Evolutionary conservation across 2,113 vertebrate genomes (phyloP).

Genomic region (Syngnathus scovelli): DNA sequence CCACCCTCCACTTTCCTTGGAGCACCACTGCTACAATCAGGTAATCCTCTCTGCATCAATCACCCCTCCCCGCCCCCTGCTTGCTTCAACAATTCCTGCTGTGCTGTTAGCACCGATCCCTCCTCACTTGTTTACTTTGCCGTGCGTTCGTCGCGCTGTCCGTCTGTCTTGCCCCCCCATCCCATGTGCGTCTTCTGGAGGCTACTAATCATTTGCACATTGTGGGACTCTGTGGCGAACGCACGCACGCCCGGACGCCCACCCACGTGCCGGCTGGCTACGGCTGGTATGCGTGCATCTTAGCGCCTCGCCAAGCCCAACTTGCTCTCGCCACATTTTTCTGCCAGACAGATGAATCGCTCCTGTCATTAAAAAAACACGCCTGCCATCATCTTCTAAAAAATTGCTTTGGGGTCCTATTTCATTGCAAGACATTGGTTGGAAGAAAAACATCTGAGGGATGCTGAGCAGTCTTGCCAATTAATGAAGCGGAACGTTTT

Average conservation of each 20-base stretch:
- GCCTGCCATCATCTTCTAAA: conserved; percentile 8
- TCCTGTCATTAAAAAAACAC: conserved; percentile 46
- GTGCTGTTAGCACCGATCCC: conserved; percentile 24
- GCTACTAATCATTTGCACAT: conserved; percentile 64
- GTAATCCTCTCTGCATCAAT: conserved; percentile 14
- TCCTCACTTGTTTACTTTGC: conserved; percentile 28
- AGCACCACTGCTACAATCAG: background rate
- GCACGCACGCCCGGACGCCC: conserved; percentile 1
- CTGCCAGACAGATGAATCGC: conserved; percentile 36
- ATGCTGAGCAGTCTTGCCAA: background rate
- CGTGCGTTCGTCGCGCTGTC: conserved; percentile 3
- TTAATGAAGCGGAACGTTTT: background rate
- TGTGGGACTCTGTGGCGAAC: conserved; percentile 36
- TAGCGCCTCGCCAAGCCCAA: conserved; percentile 15
- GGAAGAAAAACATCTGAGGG: background rate
- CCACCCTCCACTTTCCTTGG: background rate
- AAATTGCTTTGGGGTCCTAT: conserved; percentile 24
- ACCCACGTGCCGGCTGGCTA: background rate
- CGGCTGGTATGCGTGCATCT: conserved; percentile 11
- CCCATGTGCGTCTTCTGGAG: conserved; percentile 24
- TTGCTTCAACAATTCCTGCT: conserved; percentile 25
- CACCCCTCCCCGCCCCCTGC: background rate
- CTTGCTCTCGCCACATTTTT: conserved; percentile 25
- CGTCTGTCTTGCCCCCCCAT: background rate
- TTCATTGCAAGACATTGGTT: background rate